Percentiles rank a stretch among this genome's conserved stretches.
Conservation (phyloP, 2,113 vertebrate genomes). For the Sapayoa aenigma region DNA sequence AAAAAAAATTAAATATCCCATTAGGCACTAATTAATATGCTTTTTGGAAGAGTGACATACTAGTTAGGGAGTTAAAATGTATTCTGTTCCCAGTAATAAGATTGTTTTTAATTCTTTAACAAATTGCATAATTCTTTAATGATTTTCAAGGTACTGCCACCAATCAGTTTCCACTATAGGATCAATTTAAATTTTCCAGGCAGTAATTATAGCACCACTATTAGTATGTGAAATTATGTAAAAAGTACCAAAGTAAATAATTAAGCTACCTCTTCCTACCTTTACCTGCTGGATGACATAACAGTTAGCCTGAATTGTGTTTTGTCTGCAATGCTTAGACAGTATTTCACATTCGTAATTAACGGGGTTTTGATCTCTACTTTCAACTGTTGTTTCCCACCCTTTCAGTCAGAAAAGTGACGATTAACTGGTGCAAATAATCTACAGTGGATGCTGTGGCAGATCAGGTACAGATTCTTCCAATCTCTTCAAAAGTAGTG, state of each 20-base stretch:
- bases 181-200: neutral
- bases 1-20: neutral
- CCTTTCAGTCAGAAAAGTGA: neutral
- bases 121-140: neutral
- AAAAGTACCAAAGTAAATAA: neutral
- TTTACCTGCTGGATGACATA: neutral
- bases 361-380: neutral
- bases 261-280: neutral
- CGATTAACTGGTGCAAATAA: neutral
- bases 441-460: neutral
- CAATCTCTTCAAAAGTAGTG: neutral
- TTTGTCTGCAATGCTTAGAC: neutral
- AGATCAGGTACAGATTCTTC: neutral
- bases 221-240: neutral
- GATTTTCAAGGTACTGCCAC: neutral
- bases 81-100: neutral
- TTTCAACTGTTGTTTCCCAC: neutral
- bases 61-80: neutral
- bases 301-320: neutral
- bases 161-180: neutral
- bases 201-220: neutral
- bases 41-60: neutral
- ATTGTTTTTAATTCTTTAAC: slow-evolving; percentile 10
- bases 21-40: neutral
- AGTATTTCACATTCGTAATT: neutral